Conservation (phyloP, 1,140 invertebrate species). For the Heliconius congener region DNA sequence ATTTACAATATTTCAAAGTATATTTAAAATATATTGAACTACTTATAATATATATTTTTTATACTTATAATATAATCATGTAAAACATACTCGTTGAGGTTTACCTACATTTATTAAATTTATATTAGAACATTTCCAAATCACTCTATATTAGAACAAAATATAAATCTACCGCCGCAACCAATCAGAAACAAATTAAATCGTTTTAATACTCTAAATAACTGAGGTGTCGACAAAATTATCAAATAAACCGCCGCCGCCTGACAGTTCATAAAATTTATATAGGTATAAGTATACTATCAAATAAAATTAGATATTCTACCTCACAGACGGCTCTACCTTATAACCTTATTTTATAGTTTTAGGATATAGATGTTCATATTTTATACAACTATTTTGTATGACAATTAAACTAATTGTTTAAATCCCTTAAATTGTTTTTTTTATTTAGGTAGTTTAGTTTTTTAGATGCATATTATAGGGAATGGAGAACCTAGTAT, state of each 20-base stretch:
- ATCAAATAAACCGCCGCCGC: slow-evolving; percentile 34
- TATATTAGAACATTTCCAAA: too few species aligned
- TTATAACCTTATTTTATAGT: slow-evolving; percentile 13
- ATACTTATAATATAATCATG: too few species aligned
- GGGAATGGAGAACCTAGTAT: too few species aligned
- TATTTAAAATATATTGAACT: too few species aligned
- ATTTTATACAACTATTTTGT: slow-evolving; percentile 7
- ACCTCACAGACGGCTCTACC: not conserved
- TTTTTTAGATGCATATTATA: too few species aligned
- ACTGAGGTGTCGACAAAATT: slow-evolving; percentile 40
- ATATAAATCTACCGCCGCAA: not conserved
- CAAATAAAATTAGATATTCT: slow-evolving; percentile 33
- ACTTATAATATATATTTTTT: too few species aligned
- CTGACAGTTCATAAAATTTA: slow-evolving; percentile 41
- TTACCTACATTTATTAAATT: too few species aligned
- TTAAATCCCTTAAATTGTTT: not conserved
- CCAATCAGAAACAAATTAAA: slow-evolving; percentile 26
- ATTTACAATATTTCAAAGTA: not conserved
- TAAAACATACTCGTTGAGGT: too few species aligned
- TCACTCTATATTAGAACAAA: not conserved
- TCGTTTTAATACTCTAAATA: slow-evolving; percentile 34
- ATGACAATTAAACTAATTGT: not conserved
- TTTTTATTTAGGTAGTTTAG: not conserved
- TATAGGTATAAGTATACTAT: slow-evolving; percentile 9
- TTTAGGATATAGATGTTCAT: slow-evolving; percentile 16